phyloP scores from a whole-genome alignment of 2,888 invertebrate species.

The Trissolcus brochymenae region DNA sequence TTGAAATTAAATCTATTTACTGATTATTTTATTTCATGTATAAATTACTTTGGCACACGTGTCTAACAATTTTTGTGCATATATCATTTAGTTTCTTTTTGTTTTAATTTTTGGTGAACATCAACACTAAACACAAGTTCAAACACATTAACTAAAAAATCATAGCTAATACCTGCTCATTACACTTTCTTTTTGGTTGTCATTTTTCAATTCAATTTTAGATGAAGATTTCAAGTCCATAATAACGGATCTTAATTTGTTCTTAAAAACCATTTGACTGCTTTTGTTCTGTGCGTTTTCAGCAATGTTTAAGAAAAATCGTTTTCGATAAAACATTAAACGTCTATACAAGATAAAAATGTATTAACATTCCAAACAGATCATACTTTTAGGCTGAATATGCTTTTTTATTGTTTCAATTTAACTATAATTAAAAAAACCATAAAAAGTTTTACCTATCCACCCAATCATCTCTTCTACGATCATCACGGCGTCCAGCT shows the following conservation, averaged over 20 bases:
- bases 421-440: not conserved
- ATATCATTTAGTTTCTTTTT: not conserved
- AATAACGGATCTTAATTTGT: slow-evolving; percentile 13
- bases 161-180: slow-evolving; percentile 10
- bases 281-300: not conserved
- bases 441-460: slow-evolving; percentile 79
- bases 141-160: slow-evolving; percentile 1
- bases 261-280: not conserved
- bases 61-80: not conserved
- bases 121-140: not conserved
- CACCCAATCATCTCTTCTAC: slow-evolving; percentile 88
- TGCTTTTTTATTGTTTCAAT: not conserved
- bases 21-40: not conserved
- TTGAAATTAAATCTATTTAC: not conserved
- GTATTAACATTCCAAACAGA: not conserved
- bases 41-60: not conserved
- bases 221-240: not conserved
- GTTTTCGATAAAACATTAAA: slow-evolving; percentile 34
- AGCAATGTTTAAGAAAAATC: slow-evolving; percentile 37
- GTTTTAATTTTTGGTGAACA: slow-evolving; percentile 17
- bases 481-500: slow-evolving; percentile 84
- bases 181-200: slow-evolving; percentile 13
- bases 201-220: slow-evolving; percentile 11
- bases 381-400: too few species aligned
- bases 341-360: slow-evolving; percentile 22